Evolutionary conservation across 2,888 invertebrate genomes (phyloP).

Genomic region (Rhyacophila evoluta): DNA sequence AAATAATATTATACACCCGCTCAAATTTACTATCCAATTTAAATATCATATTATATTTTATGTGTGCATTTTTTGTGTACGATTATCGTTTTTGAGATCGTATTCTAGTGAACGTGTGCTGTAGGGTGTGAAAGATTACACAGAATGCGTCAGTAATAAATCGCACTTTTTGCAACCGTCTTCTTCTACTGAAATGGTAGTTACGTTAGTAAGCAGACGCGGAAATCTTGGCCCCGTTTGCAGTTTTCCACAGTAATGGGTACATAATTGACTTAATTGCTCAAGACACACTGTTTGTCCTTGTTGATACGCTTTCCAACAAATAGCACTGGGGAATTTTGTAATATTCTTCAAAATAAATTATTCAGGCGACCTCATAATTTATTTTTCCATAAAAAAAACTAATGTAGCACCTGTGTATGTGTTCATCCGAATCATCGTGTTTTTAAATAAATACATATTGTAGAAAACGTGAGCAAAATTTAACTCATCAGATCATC

Average conservation of each 20-base stretch:
- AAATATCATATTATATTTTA: too few species aligned
- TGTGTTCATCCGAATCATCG: too few species aligned
- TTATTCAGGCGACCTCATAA: neutral
- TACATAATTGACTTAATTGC: constrained; percentile 25
- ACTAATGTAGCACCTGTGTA: too few species aligned
- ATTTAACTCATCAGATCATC: too few species aligned
- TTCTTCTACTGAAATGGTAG: neutral
- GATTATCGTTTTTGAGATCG: neutral
- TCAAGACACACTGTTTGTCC: constrained; percentile 7
- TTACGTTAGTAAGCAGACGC: neutral
- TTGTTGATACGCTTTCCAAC: neutral
- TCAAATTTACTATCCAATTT: too few species aligned
- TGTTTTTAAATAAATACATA: too few species aligned
- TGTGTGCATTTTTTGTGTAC: neutral
- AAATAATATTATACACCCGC: too few species aligned
- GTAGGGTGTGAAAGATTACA: neutral
- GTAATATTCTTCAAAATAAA: neutral
- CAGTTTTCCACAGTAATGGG: constrained; percentile 23
- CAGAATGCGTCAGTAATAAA: constrained; percentile 7
- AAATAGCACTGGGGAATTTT: neutral
- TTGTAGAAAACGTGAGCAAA: too few species aligned
- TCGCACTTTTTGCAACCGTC: neutral
- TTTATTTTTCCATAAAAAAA: too few species aligned
- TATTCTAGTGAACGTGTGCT: neutral
- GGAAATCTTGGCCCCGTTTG: constrained; percentile 26